These are phyloP conservation scores for Melolontha melolontha DNA, from an alignment of 2,888 invertebrate species.

Conservation along the genomic window DNA sequence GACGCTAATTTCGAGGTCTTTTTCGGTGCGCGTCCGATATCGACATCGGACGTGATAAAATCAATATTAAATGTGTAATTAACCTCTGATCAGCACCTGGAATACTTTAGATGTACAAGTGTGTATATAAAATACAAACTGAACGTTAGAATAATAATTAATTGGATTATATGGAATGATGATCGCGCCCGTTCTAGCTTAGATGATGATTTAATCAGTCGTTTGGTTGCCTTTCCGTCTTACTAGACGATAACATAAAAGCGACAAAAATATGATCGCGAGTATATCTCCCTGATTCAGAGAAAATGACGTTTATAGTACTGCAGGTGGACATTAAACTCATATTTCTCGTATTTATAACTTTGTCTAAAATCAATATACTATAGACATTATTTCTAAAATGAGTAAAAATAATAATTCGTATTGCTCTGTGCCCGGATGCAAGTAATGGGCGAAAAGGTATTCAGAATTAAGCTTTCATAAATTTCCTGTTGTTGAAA, in stretches of 20 bases:
- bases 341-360: too few species aligned
- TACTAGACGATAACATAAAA: background rate
- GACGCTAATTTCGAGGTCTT: constrained; percentile 22
- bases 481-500: too few species aligned
- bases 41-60: constrained; percentile 14
- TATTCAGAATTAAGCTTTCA: too few species aligned
- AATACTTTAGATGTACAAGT: constrained; percentile 5
- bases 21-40: constrained; percentile 20
- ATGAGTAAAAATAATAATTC: too few species aligned
- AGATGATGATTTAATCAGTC: constrained; percentile 32
- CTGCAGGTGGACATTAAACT: too few species aligned
- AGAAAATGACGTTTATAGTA: constrained; percentile 17
- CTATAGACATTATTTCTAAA: too few species aligned
- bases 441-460: too few species aligned
- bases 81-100: constrained; percentile 29
- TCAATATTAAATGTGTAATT: constrained; percentile 37
- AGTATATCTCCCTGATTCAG: constrained; percentile 28
- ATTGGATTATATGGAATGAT: constrained; percentile 9
- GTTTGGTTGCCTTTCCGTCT: constrained; percentile 13
- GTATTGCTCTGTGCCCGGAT: too few species aligned
- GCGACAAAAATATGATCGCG: background rate
- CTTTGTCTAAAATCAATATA: too few species aligned
- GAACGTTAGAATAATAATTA: constrained; percentile 28
- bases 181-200: constrained; percentile 11
- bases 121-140: constrained; percentile 23